Evolutionary conservation across 2,888 invertebrate genomes (phyloP), one percentile per base, ranked within the genome.

Genomic region (Agrochola litura): DNA sequence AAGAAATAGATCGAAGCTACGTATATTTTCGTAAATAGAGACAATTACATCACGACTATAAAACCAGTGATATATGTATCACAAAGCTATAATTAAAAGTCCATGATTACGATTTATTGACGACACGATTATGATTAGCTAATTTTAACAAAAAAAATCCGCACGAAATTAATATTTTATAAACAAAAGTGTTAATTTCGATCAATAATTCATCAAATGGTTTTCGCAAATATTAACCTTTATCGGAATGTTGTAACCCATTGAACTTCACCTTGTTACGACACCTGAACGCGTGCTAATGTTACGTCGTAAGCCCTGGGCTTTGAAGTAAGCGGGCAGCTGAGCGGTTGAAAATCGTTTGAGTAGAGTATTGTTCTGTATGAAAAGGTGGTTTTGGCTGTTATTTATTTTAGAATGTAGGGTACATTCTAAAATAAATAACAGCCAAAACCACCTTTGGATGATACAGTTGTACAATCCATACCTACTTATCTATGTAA

Each of bases 261-360:
- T 82, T 86, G 93, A 88, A 92, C 94, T 93, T 94, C 92, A 94
- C 94, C 94, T 94, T 94, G 92, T 94, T 94, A 91, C 91, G 92
- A 93, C 68, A 86, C 71, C 70, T 75, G 81, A 70, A 81, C 82
- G 66, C 77, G 22, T 67, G 77, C 60, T 68, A 19, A 10, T 65
- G 54, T n/a, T 61, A 43, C 71, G 4, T 52, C 43, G 52, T 80
- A 69, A 73, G 63, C 56, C 76, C 10, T 5, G 8, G 49, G 82
- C 58, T 58, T 0, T 2, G 54, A 60, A 73, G 72, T 58, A 12
- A 79, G 84, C 81, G 78, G 78, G 37, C 5, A 75, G 84, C 85
- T 84, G 70, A 67, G 56, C 25, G 22, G 30, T 5, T 43, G 5
- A 1, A 1, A 16, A 54, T 22, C 16, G 22, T n/a, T 80, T 46